Conservation (phyloP, 1,140 invertebrate species). For the Psix sp. region DNA sequence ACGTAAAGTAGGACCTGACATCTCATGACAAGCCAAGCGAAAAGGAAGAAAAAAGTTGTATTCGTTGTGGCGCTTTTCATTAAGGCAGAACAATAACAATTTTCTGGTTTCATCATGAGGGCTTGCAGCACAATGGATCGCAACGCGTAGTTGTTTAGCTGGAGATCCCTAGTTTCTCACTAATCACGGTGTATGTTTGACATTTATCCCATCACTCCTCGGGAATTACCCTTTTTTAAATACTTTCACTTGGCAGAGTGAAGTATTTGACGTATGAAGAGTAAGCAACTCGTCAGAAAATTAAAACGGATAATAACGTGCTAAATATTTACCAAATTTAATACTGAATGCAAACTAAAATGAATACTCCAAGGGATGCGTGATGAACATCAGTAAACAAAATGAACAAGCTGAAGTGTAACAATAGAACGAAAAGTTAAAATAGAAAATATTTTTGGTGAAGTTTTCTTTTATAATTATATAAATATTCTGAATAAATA, state of each 20-base stretch:
- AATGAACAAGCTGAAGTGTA: too few relatives aligned
- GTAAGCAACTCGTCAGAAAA: not conserved
- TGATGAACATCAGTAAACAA: too few relatives aligned
- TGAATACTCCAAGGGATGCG: too few relatives aligned
- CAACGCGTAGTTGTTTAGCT: constrained; percentile 15
- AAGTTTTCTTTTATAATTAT: too few relatives aligned
- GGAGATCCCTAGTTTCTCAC: constrained; percentile 22
- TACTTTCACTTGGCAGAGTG: constrained; percentile 12
- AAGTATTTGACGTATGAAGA: constrained; percentile 19
- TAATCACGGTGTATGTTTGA: constrained; percentile 35
- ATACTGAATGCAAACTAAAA: too few relatives aligned
- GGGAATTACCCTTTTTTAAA: constrained; percentile 23
- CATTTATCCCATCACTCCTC: constrained; percentile 17
- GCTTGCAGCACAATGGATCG: constrained; percentile 9
- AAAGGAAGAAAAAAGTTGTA: too few relatives aligned
- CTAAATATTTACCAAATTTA: not conserved
- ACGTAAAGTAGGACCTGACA: too few relatives aligned
- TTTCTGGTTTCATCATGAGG: constrained; percentile 26
- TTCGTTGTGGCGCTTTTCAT: constrained; percentile 6
- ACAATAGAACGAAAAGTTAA: too few relatives aligned
- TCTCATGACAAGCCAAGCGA: too few relatives aligned
- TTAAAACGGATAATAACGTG: not conserved
- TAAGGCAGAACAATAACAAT: constrained; percentile 14
- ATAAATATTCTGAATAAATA: too few relatives aligned
- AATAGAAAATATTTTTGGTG: too few relatives aligned